These are phyloP conservation scores for Megalurothrips usitatus DNA, from an alignment of 2,888 invertebrate species.

Conservation along the genomic window DNA sequence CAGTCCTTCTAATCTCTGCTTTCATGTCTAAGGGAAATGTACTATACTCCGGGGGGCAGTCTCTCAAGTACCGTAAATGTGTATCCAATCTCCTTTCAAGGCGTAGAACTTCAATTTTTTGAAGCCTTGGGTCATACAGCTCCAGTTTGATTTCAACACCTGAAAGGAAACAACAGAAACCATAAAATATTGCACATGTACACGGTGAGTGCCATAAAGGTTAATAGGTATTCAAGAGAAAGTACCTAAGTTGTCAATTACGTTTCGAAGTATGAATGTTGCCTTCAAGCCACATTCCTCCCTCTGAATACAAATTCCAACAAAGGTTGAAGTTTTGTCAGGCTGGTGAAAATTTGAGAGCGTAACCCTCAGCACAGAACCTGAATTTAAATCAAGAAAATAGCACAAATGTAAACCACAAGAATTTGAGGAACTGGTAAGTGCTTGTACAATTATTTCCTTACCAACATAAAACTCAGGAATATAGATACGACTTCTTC, in stretches of 20 bases:
- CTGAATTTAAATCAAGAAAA: slow-evolving; percentile 47
- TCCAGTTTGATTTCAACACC: slow-evolving; percentile 70
- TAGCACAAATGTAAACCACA: background rate
- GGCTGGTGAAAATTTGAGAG: slow-evolving; percentile 80
- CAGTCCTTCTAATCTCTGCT: slow-evolving; percentile 51
- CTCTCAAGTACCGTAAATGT: slow-evolving; percentile 79
- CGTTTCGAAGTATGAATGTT: slow-evolving; percentile 83
- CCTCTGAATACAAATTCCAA: slow-evolving; percentile 91
- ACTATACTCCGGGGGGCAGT: slow-evolving; percentile 86
- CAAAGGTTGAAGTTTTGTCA: slow-evolving; percentile 77
- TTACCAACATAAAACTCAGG: slow-evolving; percentile 97
- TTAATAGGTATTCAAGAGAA: background rate
- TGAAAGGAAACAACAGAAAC: slow-evolving; percentile 35
- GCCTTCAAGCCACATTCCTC: slow-evolving; percentile 77
- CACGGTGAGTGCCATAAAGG: background rate
- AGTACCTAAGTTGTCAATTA: slow-evolving; percentile 70
- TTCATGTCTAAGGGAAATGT: slow-evolving; percentile 92
- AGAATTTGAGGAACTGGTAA: background rate
- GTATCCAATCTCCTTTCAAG: slow-evolving; percentile 91
- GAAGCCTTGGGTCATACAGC: slow-evolving; percentile 89
- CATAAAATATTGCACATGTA: background rate
- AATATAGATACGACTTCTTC: slow-evolving; percentile 76
- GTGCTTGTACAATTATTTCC: slow-evolving; percentile 41
- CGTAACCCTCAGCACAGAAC: slow-evolving; percentile 83
- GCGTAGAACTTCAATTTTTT: slow-evolving; percentile 81